These are phyloP conservation scores for Anser brachyrhynchus DNA, from an alignment of 2,113 vertebrate species.

Conservation along the genomic window DNA sequence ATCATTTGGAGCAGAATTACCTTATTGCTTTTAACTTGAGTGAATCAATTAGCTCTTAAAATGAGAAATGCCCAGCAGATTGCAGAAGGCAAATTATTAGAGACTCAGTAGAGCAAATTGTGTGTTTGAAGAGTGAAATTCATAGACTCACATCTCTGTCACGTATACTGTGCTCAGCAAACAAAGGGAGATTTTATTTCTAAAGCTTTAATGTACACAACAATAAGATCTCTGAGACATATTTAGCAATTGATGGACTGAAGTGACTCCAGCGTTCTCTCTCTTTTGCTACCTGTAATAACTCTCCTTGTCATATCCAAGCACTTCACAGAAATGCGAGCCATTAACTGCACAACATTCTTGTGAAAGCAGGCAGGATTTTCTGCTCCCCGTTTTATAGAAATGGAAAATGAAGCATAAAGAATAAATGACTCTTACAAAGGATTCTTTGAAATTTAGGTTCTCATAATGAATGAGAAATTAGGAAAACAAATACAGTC, in stretches of 20 bases:
- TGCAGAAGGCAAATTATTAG: neutral
- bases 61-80: neutral
- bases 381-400: neutral
- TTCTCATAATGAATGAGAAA: neutral
- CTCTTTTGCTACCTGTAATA: neutral
- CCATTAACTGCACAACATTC: neutral
- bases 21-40: neutral
- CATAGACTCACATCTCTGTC: neutral
- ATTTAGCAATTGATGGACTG: neutral
- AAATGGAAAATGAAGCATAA: neutral
- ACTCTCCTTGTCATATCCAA: neutral
- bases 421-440: neutral
- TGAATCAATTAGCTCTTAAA: slow-evolving; percentile 9
- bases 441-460: neutral
- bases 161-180: neutral
- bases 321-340: neutral
- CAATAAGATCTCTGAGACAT: neutral
- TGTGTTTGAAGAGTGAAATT: slow-evolving; percentile 20
- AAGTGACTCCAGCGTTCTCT: neutral
- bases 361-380: neutral
- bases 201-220: slow-evolving; percentile 13
- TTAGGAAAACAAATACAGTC: neutral
- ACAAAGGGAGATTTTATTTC: slow-evolving; percentile 13
- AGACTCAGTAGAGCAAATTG: neutral
- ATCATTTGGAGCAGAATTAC: neutral